Evolutionary conservation across 37 sponge, comb jelly and placozoan species (phyloP).

Genomic region (Lycopodina hypogea): DNA sequence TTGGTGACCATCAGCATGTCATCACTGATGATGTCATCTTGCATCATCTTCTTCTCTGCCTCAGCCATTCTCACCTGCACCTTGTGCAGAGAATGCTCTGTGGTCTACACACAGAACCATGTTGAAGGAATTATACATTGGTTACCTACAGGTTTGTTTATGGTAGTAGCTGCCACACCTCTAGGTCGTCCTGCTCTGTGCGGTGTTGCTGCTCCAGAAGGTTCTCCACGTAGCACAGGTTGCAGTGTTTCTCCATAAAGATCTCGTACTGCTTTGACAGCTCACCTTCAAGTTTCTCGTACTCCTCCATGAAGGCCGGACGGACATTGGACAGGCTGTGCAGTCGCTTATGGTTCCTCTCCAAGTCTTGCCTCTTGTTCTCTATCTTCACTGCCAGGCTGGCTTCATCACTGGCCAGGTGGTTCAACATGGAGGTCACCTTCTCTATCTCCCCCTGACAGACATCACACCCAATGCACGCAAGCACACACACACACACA

Average conservation of each 20-base stretch:
- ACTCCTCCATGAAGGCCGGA: constrained; percentile 99
- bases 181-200: constrained; percentile 78
- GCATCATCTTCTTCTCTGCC: constrained; percentile 78
- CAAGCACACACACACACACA: too few species aligned
- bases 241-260: constrained; percentile 89
- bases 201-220: constrained; percentile 77
- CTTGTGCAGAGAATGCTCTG: constrained; percentile 59
- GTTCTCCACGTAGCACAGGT: constrained; percentile 91
- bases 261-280: constrained; percentile 81
- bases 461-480: neutral
- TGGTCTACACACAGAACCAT: constrained; percentile 26
- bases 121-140: too few species aligned
- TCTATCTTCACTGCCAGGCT: constrained; percentile 92
- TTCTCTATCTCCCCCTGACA: constrained; percentile 69
- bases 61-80: constrained; percentile 84
- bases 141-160: too few species aligned
- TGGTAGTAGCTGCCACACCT: constrained; percentile 33
- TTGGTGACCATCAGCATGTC: constrained; percentile 23
- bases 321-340: constrained; percentile 88
- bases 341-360: constrained; percentile 89
- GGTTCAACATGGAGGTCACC: constrained; percentile 77
- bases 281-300: constrained; percentile 88
- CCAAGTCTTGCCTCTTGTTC: constrained; percentile 93
- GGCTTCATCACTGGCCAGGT: constrained; percentile 90
- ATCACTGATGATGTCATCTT: constrained; percentile 54